Evolutionary conservation across 2,113 vertebrate genomes (phyloP).

Genomic region (Boleophthalmus pectinirostris): DNA sequence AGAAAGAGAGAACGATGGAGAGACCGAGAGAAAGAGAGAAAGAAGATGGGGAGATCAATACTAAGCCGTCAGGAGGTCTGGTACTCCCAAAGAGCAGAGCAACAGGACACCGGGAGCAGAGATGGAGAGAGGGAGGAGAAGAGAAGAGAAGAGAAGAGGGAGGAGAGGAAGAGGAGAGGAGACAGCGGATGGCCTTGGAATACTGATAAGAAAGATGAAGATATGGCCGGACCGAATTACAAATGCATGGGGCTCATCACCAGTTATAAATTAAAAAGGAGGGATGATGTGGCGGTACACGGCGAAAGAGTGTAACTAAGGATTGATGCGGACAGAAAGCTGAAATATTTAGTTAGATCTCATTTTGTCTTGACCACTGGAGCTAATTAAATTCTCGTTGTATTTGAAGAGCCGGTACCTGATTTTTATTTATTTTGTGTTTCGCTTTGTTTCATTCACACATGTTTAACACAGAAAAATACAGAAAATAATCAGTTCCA

Average conservation of each 20-base stretch:
- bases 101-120: conserved; percentile 68
- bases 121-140: conserved; percentile 26
- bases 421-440: background rate
- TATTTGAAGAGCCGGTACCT: background rate
- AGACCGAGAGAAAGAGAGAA: conserved; percentile 23
- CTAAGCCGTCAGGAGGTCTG: conserved; percentile 75
- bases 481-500: no score
- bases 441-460: no score
- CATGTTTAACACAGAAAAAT: no score
- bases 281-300: conserved; percentile 2
- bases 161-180: conserved; percentile 11
- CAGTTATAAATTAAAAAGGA: conserved; percentile 18
- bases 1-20: conserved; percentile 15
- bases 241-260: conserved; percentile 17
- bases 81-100: conserved; percentile 68
- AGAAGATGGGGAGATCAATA: conserved; percentile 69
- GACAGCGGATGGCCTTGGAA: background rate
- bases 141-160: no score
- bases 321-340: background rate
- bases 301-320: background rate
- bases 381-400: background rate
- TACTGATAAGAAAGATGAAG: conserved; percentile 22
- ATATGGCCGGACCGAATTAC: conserved; percentile 7
- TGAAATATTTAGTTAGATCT: conserved; percentile 3
- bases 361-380: background rate